Evolutionary conservation across 2,797 vertebrate genomes (phyloP), one percentile per base, ranked within the genome.

Genomic region (Spinibarbus caldwelli): DNA sequence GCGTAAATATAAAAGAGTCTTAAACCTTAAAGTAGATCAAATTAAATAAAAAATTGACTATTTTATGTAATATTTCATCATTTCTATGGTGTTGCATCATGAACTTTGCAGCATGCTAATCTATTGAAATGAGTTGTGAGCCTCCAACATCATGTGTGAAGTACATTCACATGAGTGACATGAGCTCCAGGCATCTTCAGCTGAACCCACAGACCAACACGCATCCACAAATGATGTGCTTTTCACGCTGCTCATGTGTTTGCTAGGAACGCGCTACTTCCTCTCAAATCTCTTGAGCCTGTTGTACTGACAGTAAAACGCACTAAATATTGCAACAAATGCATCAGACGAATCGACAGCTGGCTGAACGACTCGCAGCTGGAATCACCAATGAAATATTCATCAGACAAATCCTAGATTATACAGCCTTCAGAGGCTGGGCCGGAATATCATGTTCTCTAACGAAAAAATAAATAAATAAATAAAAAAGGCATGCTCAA

Each of bases 371-470:
- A 77, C 52, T 31, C 70, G 71, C 82, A 75, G 75, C 70, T 57
- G 57, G 15, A 82, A 73, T 45, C 41, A 57, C n/a, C 36, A 52
- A 70, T 45, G 38, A 84, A 80, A 68, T 54, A 67, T 84, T 78
- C 21, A 78, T 31, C 82, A 78, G 47, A 68, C 82, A 84, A 59
- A 78, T 54, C 5, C 64, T 15, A 34, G 8, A 43, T 57, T 15
- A 59, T 45, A 36, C 43, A 57, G 64, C 34, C 8, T 73, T 52
- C 15, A 52, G 14, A 49, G 31, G 21, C 8, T 26, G 29, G 54
- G 26, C 23, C 8, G 6, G 34, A 78, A 84, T 36, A 66, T 36
- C 8, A 49, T 43, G 14, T 43, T 41, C 62, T 70, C 79, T 4
- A 26, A 34, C 0, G 17, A 7, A 52, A 36, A 68, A 26, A 10